A percentile compares a stretch with the other conserved stretches of the same genome.
phyloP scores from a whole-genome alignment of 1,140 invertebrate genomes.

The Aleiodes sp. region DNA sequence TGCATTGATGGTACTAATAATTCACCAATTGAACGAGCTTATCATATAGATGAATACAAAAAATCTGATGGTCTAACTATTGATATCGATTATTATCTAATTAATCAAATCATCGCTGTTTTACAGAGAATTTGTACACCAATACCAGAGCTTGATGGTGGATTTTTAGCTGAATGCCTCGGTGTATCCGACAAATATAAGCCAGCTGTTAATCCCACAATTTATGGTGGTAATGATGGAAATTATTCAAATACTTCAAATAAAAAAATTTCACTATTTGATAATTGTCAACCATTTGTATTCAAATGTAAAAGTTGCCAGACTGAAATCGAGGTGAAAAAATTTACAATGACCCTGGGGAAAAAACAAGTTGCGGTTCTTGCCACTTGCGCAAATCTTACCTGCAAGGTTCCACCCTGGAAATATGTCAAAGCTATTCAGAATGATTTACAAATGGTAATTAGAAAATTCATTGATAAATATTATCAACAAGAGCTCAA shows the following conservation, averaged over 20 bases:
- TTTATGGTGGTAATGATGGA: constrained; percentile 66
- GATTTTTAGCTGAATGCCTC: constrained; percentile 88
- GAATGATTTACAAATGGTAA: constrained; percentile 76
- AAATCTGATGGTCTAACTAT: constrained; percentile 76
- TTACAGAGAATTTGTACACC: constrained; percentile 94
- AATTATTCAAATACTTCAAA: constrained; percentile 74
- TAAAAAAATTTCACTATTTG: neutral
- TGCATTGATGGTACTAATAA: constrained; percentile 85
- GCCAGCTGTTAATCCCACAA: neutral
- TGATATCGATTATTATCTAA: constrained; percentile 85
- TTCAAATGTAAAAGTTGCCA: constrained; percentile 74
- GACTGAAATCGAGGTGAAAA: constrained; percentile 62
- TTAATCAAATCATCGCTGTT: constrained; percentile 93
- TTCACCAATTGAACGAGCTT: constrained; percentile 89
- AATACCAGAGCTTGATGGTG: constrained; percentile 92
- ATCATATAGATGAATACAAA: constrained; percentile 91
- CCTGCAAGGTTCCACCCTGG: constrained; percentile 72
- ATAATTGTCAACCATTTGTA: constrained; percentile 77
- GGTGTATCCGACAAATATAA: constrained; percentile 66
- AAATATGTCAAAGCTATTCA: constrained; percentile 74
- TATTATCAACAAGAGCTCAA: constrained; percentile 85
- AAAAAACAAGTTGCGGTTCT: constrained; percentile 63
- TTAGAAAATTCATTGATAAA: constrained; percentile 73
- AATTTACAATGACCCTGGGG: constrained; percentile 31
- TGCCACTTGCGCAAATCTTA: constrained; percentile 73